Base-by-base conservation (phyloP, 2,888 invertebrate species). In the Frankliniella intonsa region DNA sequence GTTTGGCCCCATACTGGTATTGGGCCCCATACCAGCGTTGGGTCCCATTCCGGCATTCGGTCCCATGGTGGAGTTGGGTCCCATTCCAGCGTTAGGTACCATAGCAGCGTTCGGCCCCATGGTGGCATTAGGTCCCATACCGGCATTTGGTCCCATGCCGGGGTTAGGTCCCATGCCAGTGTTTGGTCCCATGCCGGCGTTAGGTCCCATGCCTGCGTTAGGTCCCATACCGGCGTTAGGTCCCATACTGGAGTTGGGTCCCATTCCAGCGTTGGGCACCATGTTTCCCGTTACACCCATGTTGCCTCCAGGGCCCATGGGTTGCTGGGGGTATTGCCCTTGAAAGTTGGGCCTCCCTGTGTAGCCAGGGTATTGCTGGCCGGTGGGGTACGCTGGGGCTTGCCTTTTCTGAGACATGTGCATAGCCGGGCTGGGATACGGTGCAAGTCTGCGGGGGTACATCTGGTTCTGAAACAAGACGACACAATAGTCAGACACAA, bases 341-440 rank as follows among this genome's bases (percentile, higher is more conserved):
- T 91, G 92, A 87, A 93, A 93, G 82, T 90, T 90, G 3, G 88
- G 87, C 83, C 87, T 85, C 50, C 83, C 85, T 84, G 89, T 90
- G 82, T 90, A 82, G 19, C 83, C 83, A 38, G 69, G 69, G 83
- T 87, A 88, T 84, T 91, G 92, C 84, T 88, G 89, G 25, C 69
- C 69, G 25, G 69, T 22, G 22, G 69, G 69, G 69, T 76, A 76
- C 22, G 69, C 69, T 1, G 69, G 22, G 22, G 69, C 62, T 83
- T 91, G 90, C 86, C 94, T 91, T 86, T 96, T 94, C 87, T 94
- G 94, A 82, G 92, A 91, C 92, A 95, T 94, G 87, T 96, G 94
- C 93, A 95, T 94, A 83, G 93, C 93, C 19, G 95, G 94, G 83
- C 92, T 93, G 38, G 96, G 96, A 88, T 97, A 97, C 2, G 97